Base-by-base conservation (phyloP, 2,888 invertebrate species). In the Zelleria hepariella region DNA sequence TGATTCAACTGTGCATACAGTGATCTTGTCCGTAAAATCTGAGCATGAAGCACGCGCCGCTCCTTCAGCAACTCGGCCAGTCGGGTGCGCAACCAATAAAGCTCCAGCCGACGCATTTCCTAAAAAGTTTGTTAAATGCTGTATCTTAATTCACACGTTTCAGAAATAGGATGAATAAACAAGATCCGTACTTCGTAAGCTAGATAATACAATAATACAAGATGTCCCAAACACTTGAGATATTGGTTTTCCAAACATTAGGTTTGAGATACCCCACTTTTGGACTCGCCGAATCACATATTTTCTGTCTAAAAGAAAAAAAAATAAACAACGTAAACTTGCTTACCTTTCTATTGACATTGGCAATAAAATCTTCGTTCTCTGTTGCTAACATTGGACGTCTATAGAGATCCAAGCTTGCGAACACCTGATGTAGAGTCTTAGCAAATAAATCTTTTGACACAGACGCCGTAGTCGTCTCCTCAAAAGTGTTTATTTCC, bases 341-440 rank as follows among this genome's bases (percentile, higher is more conserved):
- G n/a, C 58, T 62, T 72, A 90, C 91, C 84, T 90, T 90, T 70
- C 91, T 79, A 64, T 90, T 91, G 18, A 91, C 83, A 68, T 90
- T 91, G 5, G 91, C 90, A 27, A 91, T 74, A 62, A 91, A 91
- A 66, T 91, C 91, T 74, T 91, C 91, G 67, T 91, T 91, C 64
- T 91, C 91, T 0, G 83, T 72, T 0, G 90, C 90, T 32, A 89
- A 65, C 66, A 86, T 72, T 55, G 90, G 81, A 59, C 89, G 78
- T 68, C 82, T 75, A 69, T 90, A 84, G 20, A 91, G 66, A 63
- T 88, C 78, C 66, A 90, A 67, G 65, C 77, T 77, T 59, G 85
- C 73, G 66, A 90, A 83, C 68, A 86, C 87, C 79, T 87, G 85
- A 62, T 88, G 86, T 62, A 88, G 68, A n/a, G 82, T 84, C 68